Evolutionary conservation across 2,797 vertebrate genomes (phyloP).

Genomic region (Coranthus polyacanthus): DNA sequence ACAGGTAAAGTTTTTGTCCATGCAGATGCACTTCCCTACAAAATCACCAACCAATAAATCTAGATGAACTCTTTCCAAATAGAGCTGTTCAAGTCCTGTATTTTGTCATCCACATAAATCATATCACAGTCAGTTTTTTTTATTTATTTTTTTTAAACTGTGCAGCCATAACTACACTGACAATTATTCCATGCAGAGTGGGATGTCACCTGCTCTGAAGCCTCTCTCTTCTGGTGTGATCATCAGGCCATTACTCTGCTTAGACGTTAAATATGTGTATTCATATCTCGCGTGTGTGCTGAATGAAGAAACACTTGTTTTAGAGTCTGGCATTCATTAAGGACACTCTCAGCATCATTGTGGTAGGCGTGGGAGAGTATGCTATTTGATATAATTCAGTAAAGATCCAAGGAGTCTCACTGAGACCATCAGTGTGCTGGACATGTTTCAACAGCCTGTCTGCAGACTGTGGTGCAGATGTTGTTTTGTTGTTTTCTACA

Average conservation of each 20-base stretch:
- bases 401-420: conserved; percentile 23
- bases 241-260: conserved; percentile 13
- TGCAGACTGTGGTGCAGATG: conserved; percentile 52
- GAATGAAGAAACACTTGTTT: conserved; percentile 9
- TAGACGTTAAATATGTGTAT: conserved; percentile 31
- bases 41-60: no score
- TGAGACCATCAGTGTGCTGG: conserved; percentile 40
- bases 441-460: conserved; percentile 27
- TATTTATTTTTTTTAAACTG: no score
- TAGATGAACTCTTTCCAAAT: no score
- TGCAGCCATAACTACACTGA: neutral
- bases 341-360: no score
- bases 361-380: neutral
- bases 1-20: no score
- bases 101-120: no score
- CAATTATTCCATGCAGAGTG: conserved; percentile 21
- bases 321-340: no score
- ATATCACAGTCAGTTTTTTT: no score
- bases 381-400: conserved; percentile 11
- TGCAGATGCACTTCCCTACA: no score
- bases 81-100: no score
- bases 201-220: conserved; percentile 13
- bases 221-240: conserved; percentile 9
- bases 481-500: conserved; percentile 64
- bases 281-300: conserved; percentile 1